Evolutionary conservation across 2,888 invertebrate species (phyloP).

Genomic region (Lepidonotus clava): DNA sequence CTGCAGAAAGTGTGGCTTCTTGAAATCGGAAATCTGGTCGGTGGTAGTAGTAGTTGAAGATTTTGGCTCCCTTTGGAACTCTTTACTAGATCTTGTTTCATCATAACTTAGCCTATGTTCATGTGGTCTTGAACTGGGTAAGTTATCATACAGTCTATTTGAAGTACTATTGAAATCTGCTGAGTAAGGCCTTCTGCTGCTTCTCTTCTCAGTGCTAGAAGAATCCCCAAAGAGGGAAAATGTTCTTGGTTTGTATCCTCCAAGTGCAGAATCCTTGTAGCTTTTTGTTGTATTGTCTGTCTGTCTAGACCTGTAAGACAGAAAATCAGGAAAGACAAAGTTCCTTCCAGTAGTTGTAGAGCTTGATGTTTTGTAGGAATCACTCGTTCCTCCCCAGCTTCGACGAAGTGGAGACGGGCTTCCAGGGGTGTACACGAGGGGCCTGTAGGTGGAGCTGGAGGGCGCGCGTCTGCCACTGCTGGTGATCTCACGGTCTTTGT

Average conservation of each 20-base stretch:
- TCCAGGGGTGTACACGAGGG: too few relatives aligned
- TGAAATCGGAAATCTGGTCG: constrained; percentile 8
- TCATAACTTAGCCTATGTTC: background rate
- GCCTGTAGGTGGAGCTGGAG: too few relatives aligned
- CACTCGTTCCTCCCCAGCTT: too few relatives aligned
- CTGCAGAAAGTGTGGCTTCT: constrained; percentile 43
- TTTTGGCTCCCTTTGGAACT: background rate
- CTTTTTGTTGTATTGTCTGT: background rate
- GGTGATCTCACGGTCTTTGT: too few relatives aligned
- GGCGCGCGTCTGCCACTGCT: too few relatives aligned
- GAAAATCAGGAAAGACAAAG: constrained; percentile 30
- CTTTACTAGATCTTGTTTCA: background rate
- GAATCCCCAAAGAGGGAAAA: background rate
- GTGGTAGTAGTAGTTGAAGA: background rate
- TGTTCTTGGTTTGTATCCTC: background rate
- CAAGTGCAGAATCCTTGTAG: background rate
- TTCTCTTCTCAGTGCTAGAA: background rate
- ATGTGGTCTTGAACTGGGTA: too few relatives aligned
- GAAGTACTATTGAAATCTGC: background rate
- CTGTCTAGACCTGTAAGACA: background rate
- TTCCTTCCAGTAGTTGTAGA: constrained; percentile 15
- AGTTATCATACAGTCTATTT: background rate
- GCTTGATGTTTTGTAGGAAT: background rate
- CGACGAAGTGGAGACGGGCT: too few relatives aligned
- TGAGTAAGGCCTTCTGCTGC: too few relatives aligned